phyloP scores from a whole-genome alignment of 2,797 vertebrate species.

The Alfaro cultratus region DNA sequence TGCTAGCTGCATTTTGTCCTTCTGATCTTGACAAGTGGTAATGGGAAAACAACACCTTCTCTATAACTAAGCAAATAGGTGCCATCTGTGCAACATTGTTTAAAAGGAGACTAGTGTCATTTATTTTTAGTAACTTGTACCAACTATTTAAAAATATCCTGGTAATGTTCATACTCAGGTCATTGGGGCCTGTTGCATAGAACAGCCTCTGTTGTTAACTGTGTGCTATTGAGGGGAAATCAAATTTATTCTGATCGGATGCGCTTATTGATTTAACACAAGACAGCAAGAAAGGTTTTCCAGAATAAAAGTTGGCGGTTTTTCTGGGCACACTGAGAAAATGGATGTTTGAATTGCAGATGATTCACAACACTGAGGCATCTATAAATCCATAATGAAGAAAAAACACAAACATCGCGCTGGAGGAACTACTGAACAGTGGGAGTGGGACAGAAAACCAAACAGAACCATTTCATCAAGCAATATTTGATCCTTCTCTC shows the following conservation, averaged over 20 bases:
- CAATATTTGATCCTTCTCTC: slow-evolving; percentile 57
- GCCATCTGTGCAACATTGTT: slow-evolving; percentile 75
- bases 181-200: slow-evolving; percentile 37
- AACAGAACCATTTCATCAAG: slow-evolving; percentile 62
- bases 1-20: not conserved
- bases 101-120: slow-evolving; percentile 55
- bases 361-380: slow-evolving; percentile 63
- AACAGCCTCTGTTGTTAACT: slow-evolving; percentile 53
- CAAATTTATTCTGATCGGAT: slow-evolving; percentile 58
- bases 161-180: slow-evolving; percentile 54
- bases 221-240: slow-evolving; percentile 47
- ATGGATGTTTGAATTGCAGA: slow-evolving; percentile 62
- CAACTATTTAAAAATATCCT: slow-evolving; percentile 68
- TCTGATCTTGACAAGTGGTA: slow-evolving; percentile 52
- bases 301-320: slow-evolving; percentile 56
- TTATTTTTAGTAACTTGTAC: slow-evolving; percentile 77
- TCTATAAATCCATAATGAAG: slow-evolving; percentile 73
- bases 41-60: slow-evolving; percentile 63
- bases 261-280: slow-evolving; percentile 67
- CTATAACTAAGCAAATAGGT: slow-evolving; percentile 63
- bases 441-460: slow-evolving; percentile 65
- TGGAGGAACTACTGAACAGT: slow-evolving; percentile 61
- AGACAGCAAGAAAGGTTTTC: slow-evolving; percentile 46
- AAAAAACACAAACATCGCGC: slow-evolving; percentile 72
- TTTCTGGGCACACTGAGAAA: slow-evolving; percentile 63